These are phyloP conservation scores for Centropus unirufus DNA, from an alignment of 2,113 vertebrate species.

Conservation along the genomic window DNA sequence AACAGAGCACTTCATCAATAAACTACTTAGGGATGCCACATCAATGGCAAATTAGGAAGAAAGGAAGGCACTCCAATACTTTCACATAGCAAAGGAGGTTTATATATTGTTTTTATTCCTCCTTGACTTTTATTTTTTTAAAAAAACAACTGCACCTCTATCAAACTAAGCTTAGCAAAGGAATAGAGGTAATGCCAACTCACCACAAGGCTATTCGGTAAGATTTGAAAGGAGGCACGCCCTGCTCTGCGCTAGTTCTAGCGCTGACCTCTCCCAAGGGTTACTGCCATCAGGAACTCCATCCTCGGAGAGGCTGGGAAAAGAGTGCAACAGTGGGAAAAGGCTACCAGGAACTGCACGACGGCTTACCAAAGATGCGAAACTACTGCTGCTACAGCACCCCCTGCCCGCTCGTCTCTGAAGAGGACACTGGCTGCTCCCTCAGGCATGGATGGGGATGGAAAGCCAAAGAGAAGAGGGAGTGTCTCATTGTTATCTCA, in stretches of 20 bases:
- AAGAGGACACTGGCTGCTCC: neutral
- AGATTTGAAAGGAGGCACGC: neutral
- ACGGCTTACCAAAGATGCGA: neutral
- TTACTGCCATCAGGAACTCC: neutral
- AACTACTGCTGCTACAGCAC: neutral
- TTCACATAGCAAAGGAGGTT: constrained; percentile 22
- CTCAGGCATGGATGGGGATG: neutral
- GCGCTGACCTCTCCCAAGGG: neutral
- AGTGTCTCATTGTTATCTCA: neutral
- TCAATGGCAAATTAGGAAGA: constrained; percentile 64
- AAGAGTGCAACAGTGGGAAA: neutral
- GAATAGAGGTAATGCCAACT: neutral
- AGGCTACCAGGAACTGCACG: neutral
- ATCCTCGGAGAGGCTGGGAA: neutral
- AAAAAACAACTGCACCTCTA: neutral
- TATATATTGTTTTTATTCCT: constrained; percentile 49
- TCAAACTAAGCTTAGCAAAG: neutral
- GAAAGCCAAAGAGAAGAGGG: neutral
- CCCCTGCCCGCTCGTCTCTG: neutral
- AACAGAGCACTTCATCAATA: constrained; percentile 67
- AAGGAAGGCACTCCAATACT: constrained; percentile 42
- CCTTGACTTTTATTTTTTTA: constrained; percentile 46
- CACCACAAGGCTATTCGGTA: neutral
- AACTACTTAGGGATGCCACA: constrained; percentile 62
- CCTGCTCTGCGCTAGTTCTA: neutral